Evolutionary conservation across 92 coral and sea anemone species (phyloP).

Genomic region (Hydrozoanthus gracilis): DNA sequence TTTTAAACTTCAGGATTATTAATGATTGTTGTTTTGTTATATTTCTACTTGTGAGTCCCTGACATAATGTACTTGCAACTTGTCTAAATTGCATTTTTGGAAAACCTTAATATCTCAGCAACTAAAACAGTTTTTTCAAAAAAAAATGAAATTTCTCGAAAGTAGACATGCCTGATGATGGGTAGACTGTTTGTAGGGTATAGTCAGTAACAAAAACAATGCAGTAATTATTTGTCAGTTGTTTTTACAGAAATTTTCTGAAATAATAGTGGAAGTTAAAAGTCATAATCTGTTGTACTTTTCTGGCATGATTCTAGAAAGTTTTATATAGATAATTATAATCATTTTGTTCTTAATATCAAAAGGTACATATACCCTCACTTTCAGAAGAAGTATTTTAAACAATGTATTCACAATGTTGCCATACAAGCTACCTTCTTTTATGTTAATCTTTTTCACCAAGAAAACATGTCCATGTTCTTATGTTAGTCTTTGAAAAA

Average conservation of each 20-base stretch:
- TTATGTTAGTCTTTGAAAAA: too few species aligned
- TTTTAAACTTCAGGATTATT: too few species aligned
- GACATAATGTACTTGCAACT: too few species aligned
- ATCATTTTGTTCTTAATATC: neutral
- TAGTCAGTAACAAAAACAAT: conserved; percentile 7
- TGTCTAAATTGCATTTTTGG: too few species aligned
- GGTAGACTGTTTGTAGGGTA: conserved; percentile 6
- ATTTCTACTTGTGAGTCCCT: too few species aligned
- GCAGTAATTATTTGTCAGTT: conserved; percentile 7
- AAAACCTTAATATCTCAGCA: neutral
- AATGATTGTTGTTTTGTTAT: too few species aligned
- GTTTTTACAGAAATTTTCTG: neutral
- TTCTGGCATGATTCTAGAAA: conserved; percentile 1
- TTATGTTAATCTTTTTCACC: too few species aligned
- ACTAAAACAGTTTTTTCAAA: neutral
- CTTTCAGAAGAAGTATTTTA: too few species aligned
- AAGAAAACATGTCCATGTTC: too few species aligned
- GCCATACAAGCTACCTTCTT: too few species aligned
- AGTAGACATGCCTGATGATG: conserved; percentile 9
- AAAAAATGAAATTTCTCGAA: neutral
- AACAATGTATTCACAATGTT: too few species aligned
- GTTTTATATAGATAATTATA: neutral
- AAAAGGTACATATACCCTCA: too few species aligned
- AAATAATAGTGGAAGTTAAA: neutral
- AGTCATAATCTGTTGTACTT: neutral